Evolutionary conservation across 2,797 vertebrate genomes (phyloP).

Genomic region (Trematomus bernacchii): DNA sequence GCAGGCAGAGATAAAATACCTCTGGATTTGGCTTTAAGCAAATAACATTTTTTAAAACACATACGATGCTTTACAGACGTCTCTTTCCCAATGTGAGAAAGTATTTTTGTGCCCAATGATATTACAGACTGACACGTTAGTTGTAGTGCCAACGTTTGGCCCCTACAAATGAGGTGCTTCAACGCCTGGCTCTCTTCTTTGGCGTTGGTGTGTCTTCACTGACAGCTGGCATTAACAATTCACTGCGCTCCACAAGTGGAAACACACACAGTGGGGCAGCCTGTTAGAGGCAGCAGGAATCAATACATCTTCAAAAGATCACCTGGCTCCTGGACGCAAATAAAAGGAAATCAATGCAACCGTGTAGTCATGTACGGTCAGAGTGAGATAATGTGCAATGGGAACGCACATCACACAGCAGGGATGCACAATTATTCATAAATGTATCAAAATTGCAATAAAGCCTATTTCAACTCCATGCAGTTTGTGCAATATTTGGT

Average conservation of each 20-base stretch:
- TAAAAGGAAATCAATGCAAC: constrained; percentile 47
- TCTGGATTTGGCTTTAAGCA: too few species aligned
- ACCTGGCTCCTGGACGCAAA: constrained; percentile 41
- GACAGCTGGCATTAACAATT: constrained; percentile 23
- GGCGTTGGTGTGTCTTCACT: neutral
- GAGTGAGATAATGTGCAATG: constrained; percentile 25
- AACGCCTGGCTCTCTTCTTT: neutral
- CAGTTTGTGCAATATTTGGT: too few species aligned
- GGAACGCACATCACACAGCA: constrained; percentile 4
- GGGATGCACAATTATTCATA: neutral
- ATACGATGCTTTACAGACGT: too few species aligned
- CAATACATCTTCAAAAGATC: constrained; percentile 53
- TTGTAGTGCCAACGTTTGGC: too few species aligned
- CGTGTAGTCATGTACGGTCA: constrained; percentile 26
- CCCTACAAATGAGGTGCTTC: too few species aligned
- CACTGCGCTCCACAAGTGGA: constrained; percentile 45
- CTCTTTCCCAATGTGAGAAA: too few species aligned
- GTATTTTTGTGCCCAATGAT: too few species aligned
- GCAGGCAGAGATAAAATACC: too few species aligned
- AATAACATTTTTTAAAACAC: too few species aligned
- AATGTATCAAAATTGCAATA: too few species aligned
- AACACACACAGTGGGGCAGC: neutral
- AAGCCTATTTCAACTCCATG: too few species aligned
- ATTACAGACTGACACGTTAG: too few species aligned
- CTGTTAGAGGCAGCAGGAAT: constrained; percentile 28